Conservation (phyloP, 2,797 vertebrate species). For the Myiothlypis coronata region DNA sequence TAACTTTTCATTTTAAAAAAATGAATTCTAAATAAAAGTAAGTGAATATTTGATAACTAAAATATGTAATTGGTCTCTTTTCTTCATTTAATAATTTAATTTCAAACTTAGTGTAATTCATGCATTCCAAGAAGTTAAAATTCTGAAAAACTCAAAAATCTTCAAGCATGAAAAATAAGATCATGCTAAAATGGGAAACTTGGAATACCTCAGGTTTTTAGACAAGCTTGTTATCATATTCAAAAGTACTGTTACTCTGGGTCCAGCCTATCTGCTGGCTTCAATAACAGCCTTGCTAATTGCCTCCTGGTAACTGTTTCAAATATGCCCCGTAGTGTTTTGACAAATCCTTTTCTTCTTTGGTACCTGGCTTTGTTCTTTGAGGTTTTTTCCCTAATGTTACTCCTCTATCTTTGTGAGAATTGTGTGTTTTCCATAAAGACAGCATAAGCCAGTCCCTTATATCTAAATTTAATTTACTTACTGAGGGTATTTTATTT, state of each 20-base stretch:
- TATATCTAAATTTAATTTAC: not conserved
- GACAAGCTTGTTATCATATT: not conserved
- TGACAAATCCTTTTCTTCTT: not conserved
- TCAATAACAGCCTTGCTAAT: not conserved
- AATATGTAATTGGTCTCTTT: not conserved
- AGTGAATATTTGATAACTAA: not conserved
- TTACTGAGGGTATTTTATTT: not conserved
- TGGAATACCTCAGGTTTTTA: not conserved
- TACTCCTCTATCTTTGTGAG: not conserved
- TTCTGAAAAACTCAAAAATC: not conserved
- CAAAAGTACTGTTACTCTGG: not conserved
- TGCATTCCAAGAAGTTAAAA: not conserved
- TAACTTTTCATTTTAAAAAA: not conserved
- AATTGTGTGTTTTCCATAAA: not conserved
- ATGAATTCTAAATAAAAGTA: not conserved
- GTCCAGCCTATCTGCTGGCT: not conserved
- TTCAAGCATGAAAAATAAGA: not conserved
- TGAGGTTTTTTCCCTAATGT: accelerated
- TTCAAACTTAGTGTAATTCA: not conserved
- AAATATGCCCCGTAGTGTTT: not conserved
- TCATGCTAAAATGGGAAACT: not conserved
- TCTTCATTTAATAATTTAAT: not conserved
- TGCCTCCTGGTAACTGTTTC: not conserved
- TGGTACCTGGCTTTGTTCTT: not conserved
- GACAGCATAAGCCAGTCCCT: not conserved